Percentiles rank a stretch among this genome's conserved stretches.
Evolutionary conservation across 2,797 vertebrate genomes (phyloP).

Genomic region (Microhierax caerulescens): DNA sequence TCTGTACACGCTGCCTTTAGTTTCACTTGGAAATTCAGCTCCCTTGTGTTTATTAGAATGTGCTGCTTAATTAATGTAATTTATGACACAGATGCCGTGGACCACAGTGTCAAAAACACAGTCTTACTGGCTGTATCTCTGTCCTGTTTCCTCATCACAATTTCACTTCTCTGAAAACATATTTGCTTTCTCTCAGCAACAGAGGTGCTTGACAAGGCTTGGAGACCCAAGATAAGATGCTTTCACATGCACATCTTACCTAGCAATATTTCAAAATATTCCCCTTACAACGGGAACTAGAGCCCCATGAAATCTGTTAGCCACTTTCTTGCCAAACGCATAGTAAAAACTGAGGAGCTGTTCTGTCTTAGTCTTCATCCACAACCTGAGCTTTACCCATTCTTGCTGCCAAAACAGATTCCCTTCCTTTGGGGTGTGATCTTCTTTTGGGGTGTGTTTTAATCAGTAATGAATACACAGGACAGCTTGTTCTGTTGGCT

Average conservation of each 20-base stretch:
- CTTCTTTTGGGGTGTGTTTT: not conserved
- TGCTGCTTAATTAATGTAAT: not conserved
- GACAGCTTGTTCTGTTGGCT: not conserved
- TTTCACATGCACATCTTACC: not conserved
- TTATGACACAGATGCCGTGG: not conserved
- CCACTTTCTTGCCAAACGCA: rapidly evolving
- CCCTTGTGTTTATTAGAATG: not conserved
- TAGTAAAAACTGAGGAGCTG: not conserved
- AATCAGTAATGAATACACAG: rapidly evolving
- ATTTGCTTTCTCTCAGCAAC: not conserved
- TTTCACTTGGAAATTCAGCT: not conserved
- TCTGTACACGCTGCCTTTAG: rapidly evolving
- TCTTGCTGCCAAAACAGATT: not conserved
- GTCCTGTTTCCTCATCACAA: not conserved
- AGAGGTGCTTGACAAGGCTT: not conserved
- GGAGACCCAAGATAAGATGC: not conserved
- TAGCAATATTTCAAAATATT: not conserved
- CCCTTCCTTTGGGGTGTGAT: not conserved
- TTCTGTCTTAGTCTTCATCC: not conserved
- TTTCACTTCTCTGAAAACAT: not conserved
- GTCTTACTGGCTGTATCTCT: not conserved
- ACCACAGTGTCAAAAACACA: not conserved
- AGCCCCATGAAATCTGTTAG: not conserved
- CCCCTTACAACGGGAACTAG: not conserved
- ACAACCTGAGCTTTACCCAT: not conserved